Base-by-base conservation (phyloP, 2,797 vertebrate genomes). In the Echiichthys vipera region DNA sequence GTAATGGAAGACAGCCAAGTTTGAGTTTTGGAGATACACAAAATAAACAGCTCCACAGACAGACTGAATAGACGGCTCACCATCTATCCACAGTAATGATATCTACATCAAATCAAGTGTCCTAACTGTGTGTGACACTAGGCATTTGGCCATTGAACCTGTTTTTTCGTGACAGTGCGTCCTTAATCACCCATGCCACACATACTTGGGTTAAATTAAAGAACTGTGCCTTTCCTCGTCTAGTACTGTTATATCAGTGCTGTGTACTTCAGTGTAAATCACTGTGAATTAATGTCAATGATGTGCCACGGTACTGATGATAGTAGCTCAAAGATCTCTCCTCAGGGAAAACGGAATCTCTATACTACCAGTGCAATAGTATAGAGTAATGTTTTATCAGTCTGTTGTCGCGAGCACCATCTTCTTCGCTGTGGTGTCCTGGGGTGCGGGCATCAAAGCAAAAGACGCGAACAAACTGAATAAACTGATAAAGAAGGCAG, bases 241-340 rank as follows among this genome's bases (percentile, higher is more conserved):
- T 22, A 37, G 30, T 30, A 39, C 8, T 20, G 4, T 7, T n/a
- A 32, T 63, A 11, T 65, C 39, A 63, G 42, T 25, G 54, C 12
- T 55, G 10, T 49, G 36, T 24, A 47, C 10, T 32, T 43, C 42
- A 59, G 39, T 27, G 29, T 47, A 17, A 1, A 3, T 17, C 1
- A 2, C 30, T 43, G 50, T 34, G 15, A 75, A 67, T 83, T 50
- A 66, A 34, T 57, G 63, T 42, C 46, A 59, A 77, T 54, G 30
- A 10, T 62, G 32, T 71, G 57, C 42, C 50, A 74, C 66, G 64
- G 25, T 54, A 54, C 4, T 54, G 49, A 76, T 72, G 43, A 66
- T 69, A 61, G 29, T 49, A 61, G 55, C 39, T 72, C 46, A 54
- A 46, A 70, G 29, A 68, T 25, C 65, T 53, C 55, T 68, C 62